Conservation (phyloP, 1,140 invertebrate species). For the Bilobella aurantiaca region DNA sequence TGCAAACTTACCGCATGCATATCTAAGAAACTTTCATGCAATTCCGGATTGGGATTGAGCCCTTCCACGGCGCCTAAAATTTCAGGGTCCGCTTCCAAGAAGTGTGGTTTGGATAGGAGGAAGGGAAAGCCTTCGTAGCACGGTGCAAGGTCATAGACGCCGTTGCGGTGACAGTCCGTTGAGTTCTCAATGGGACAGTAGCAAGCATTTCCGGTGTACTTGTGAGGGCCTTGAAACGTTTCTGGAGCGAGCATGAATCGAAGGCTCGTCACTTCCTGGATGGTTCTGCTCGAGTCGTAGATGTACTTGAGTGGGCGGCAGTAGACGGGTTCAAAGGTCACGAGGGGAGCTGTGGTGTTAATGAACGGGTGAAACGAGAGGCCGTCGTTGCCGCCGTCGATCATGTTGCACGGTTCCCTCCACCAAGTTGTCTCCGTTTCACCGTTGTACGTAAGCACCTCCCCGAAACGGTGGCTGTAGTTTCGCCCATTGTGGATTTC, state of each 20-base stretch:
- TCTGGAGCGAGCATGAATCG: constrained; percentile 49
- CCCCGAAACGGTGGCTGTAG: constrained; percentile 55
- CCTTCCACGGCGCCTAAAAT: constrained; percentile 57
- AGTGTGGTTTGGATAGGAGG: constrained; percentile 68
- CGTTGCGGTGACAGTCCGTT: constrained; percentile 51
- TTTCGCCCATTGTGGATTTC: constrained; percentile 54
- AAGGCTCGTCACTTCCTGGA: constrained; percentile 56
- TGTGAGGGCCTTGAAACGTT: constrained; percentile 53
- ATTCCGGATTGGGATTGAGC: constrained; percentile 53
- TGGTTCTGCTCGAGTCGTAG: constrained; percentile 48
- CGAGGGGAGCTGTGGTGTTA: constrained; percentile 36
- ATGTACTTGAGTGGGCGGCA: constrained; percentile 41
- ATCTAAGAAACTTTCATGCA: constrained; percentile 62
- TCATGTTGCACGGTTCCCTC: constrained; percentile 53
- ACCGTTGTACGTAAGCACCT: constrained; percentile 51
- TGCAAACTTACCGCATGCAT: constrained; percentile 56
- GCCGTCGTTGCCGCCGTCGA: constrained; percentile 60
- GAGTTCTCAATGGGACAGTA: constrained; percentile 56
- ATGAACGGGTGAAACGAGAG: constrained; percentile 62
- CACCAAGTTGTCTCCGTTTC: constrained; percentile 48
- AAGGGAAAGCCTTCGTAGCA: constrained; percentile 54
- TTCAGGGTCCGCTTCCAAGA: constrained; percentile 56
- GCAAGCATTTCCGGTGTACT: constrained; percentile 57
- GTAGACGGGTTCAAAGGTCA: constrained; percentile 13
- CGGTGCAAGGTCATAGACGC: constrained; percentile 55